A percentile compares a stretch with the other conserved stretches of the same genome.
These are phyloP conservation scores for Sminthurinus aureus DNA, from an alignment of 2,888 invertebrate species.

Conservation along the genomic window DNA sequence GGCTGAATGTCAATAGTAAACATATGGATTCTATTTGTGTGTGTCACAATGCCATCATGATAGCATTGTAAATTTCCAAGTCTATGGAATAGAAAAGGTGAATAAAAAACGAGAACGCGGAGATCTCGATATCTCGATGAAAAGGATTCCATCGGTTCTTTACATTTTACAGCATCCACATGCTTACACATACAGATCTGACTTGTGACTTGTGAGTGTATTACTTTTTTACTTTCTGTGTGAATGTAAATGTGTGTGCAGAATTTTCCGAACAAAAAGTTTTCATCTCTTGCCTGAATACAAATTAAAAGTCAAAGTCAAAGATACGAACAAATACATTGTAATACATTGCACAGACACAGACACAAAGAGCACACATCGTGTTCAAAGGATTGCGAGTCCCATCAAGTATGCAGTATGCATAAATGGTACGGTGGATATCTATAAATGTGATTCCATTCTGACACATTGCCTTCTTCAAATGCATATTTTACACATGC, in stretches of 20 bases:
- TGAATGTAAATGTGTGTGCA: too few species aligned
- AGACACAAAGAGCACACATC: background rate
- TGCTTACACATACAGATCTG: background rate
- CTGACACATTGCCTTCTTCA: background rate
- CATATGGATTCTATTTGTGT: background rate
- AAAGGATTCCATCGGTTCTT: background rate
- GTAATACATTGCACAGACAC: too few species aligned
- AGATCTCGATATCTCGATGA: too few species aligned
- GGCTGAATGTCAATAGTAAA: background rate
- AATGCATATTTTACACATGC: too few species aligned
- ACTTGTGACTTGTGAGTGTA: background rate
- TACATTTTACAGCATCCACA: background rate
- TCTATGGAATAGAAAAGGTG: background rate
- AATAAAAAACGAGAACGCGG: background rate
- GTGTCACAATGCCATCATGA: background rate
- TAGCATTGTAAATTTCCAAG: background rate
- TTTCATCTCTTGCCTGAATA: background rate
- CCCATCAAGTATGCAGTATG: background rate
- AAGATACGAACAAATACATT: too few species aligned
- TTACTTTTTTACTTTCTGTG: background rate
- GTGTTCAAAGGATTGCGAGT: background rate
- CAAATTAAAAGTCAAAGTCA: background rate
- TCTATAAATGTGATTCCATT: background rate
- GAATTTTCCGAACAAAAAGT: background rate
- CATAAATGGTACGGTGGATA: background rate